phyloP scores from a whole-genome alignment of 2,113 vertebrate species.

The Macquaria ambigua region DNA sequence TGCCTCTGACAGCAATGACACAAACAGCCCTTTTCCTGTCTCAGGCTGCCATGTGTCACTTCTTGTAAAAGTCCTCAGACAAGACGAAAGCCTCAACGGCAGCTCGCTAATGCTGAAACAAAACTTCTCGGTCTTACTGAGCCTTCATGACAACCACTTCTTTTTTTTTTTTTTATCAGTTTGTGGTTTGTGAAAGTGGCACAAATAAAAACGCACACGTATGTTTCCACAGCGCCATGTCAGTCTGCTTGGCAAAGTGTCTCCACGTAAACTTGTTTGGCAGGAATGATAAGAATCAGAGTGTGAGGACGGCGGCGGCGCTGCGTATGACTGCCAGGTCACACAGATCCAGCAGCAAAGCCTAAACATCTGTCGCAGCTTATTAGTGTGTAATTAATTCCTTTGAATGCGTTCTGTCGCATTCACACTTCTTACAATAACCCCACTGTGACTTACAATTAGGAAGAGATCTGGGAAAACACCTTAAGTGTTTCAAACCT shows the following conservation, averaged over 20 bases:
- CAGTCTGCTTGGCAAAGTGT: constrained; percentile 19
- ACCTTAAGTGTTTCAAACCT: constrained; percentile 37
- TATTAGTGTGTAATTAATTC: constrained; percentile 63
- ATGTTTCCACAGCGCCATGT: not conserved
- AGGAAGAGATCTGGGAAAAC: constrained; percentile 43
- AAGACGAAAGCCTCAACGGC: constrained; percentile 62
- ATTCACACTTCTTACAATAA: constrained; percentile 54
- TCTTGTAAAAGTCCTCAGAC: constrained; percentile 79
- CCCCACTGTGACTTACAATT: constrained; percentile 58
- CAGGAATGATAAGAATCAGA: constrained; percentile 71
- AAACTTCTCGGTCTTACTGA: constrained; percentile 72
- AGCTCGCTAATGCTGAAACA: constrained; percentile 47
- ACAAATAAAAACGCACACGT: not conserved
- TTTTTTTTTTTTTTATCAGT: constrained; percentile 13
- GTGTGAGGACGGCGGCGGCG: constrained; percentile 6
- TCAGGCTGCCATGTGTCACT: constrained; percentile 70
- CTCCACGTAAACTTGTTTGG: constrained; percentile 62
- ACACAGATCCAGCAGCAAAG: constrained; percentile 37
- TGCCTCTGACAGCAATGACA: constrained; percentile 62
- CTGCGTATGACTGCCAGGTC: constrained; percentile 15
- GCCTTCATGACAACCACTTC: not conserved
- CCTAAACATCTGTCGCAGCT: constrained; percentile 59
- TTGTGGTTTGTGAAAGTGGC: constrained; percentile 58
- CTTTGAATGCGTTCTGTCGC: constrained; percentile 33
- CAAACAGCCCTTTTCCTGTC: constrained; percentile 76